Percentiles rank a stretch among this genome's conserved stretches.
phyloP scores from a whole-genome alignment of 2,797 vertebrate species.

The Sebastes nivosus region DNA sequence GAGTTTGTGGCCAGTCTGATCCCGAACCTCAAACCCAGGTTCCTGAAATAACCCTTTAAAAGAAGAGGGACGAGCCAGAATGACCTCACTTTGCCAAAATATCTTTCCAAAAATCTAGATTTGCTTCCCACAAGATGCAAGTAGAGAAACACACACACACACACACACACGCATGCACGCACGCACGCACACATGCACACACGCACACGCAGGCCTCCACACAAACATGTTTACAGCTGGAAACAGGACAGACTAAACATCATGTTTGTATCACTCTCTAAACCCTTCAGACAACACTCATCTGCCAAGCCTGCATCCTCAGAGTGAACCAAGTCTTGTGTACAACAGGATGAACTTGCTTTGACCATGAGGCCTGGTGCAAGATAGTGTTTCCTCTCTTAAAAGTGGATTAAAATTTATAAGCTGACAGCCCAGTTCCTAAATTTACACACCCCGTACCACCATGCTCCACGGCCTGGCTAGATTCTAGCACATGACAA shows the following conservation, averaged over 20 bases:
- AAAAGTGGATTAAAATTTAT: constrained; percentile 40
- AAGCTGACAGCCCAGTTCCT: constrained; percentile 28
- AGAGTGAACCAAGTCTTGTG: background rate
- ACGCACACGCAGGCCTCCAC: background rate
- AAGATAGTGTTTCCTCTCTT: constrained; percentile 16
- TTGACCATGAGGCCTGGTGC: background rate
- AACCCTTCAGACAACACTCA: constrained; percentile 11
- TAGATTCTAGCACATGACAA: constrained; percentile 52
- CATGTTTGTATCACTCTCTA: constrained; percentile 1
- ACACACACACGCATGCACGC: background rate
- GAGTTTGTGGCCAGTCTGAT: too few relatives aligned
- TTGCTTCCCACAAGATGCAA: background rate
- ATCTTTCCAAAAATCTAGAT: background rate
- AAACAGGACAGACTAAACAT: constrained; percentile 37
- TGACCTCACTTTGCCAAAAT: background rate
- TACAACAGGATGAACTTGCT: constrained; percentile 5
- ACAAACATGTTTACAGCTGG: constrained; percentile 7
- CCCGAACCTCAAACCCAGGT: background rate
- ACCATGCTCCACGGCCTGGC: constrained; percentile 15
- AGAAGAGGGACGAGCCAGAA: background rate
- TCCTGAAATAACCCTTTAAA: background rate
- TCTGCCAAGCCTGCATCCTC: constrained; percentile 6
- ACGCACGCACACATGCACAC: background rate
- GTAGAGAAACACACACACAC: background rate
- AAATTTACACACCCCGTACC: constrained; percentile 35